Evolutionary conservation across 2,797 vertebrate genomes (phyloP), one percentile per base, ranked within the genome.

Genomic region (Syngnathus rostellatus): DNA sequence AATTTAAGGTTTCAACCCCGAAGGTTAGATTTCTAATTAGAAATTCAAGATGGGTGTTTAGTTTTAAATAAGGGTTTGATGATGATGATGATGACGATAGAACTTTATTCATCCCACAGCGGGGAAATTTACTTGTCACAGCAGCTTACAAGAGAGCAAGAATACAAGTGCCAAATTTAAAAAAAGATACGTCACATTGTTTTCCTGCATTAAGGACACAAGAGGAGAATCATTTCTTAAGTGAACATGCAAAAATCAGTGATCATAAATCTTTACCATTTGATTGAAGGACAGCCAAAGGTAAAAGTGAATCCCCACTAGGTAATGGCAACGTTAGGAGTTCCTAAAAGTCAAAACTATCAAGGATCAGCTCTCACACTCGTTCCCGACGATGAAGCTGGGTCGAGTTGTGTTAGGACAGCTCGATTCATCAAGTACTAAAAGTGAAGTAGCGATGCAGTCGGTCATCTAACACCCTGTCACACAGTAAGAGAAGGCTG

Each of bases 381-480:
- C 74, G 79, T 77, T 79, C 72, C 64, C 14, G 69, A 85, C 81
- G 83, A 89, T 89, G 80, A 82, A 88, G 78, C 77, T 67, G 72
- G 71, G 79, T 83, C 82, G 81, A 84, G 82, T 86, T 74, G 68
- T 63, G 74, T 88, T 77, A 71, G 72, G 85, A 89, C 78, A 77
- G 84, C 83, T 88, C 82, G 83, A 91, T 91, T 86, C 80, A 89
- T 91, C 89, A 91, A 74, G 66, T 67, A 54, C 80, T 83, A 85
- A 89, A 88, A 87, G 73, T 81, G 83, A 87, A 86, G 84, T 82
- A 85, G 85, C 89, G 88, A 86, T 80, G 81, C 73, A 66, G 72
- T 63, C 76, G 81, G 77, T 85, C 83, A 89, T 91, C 89, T 79
- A 74, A 91, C 87, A 89, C 72, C 78, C 76, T 90, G 88, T 89